These are phyloP conservation scores for Tridacna gigas DNA, from an alignment of 2,888 invertebrate species.

Conservation along the genomic window DNA sequence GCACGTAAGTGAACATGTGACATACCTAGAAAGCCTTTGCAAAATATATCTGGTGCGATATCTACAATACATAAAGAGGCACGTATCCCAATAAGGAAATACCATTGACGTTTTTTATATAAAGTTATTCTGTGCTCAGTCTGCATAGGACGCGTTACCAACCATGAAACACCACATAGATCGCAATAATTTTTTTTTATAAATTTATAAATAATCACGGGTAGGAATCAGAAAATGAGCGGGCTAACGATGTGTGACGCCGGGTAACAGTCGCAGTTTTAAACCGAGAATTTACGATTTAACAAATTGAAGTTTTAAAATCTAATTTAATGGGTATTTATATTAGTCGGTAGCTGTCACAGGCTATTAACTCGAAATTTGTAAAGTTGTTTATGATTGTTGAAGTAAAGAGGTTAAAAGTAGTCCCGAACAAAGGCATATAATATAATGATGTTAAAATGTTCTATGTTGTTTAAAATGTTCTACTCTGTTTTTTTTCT, in stretches of 20 bases:
- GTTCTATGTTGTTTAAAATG: not conserved
- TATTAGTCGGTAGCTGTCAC: conserved; percentile 28
- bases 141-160: too few relatives aligned
- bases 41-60: too few relatives aligned
- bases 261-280: conserved; percentile 1
- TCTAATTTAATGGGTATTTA: conserved; percentile 27
- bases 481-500: not conserved
- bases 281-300: conserved; percentile 13
- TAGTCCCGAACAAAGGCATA: too few relatives aligned
- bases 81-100: too few relatives aligned
- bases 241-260: not conserved
- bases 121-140: too few relatives aligned
- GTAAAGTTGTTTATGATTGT: conserved; percentile 3
- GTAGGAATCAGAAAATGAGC: not conserved
- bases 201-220: conserved; percentile 15
- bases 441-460: not conserved
- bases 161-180: not conserved
- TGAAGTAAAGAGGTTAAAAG: not conserved
- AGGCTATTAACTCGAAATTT: conserved; percentile 21
- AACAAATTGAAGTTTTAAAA: conserved; percentile 26
- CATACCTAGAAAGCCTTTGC: too few relatives aligned
- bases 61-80: too few relatives aligned
- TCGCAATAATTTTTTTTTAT: conserved; percentile 8
- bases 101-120: too few relatives aligned
- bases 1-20: too few relatives aligned